Base-by-base conservation (phyloP, 1,140 invertebrate species). In the Drosophila varians region DNA sequence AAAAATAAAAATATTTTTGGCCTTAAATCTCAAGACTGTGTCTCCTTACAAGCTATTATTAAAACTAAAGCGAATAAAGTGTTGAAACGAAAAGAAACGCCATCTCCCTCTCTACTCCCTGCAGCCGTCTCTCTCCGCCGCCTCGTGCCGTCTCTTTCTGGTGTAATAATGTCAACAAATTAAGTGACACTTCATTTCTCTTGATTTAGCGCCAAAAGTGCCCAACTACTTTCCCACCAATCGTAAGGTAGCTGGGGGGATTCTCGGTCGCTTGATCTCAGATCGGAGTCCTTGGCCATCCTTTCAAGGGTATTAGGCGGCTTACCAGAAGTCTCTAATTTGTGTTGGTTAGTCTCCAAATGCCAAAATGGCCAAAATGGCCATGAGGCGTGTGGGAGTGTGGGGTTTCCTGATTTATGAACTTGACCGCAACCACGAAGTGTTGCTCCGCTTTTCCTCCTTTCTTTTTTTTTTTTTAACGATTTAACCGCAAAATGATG, bases 131-230 rank as follows among this genome's bases (percentile, higher is more conserved):
- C 19, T 31, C 11, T 12, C 1, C 26, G 6, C 3, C 2, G 3
- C 31, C 5, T 16, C 23, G 7, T n/a, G 12, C 19, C 16, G 34
- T 56, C 26, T 28, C 38, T 23, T 26, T 28, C 38, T 38, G 21
- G 21, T 61, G 69, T 77, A 88, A 90, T 88, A 90, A 83, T 89
- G 89, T 89, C 89, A 89, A 84, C 89, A 90, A 90, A 90, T 90
- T 90, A 90, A 90, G 82, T 84, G 89, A 89, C 89, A 90, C 89
- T 89, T 90, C 89, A 90, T 90, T 90, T 80, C 82, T 90, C 89
- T 90, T 90, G 89, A 90, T 90, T 90, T 90, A 80, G 65, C 49
- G 66, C 45, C 42, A 40, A 36, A 38, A 64, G 45, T 65, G 60
- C 60, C 18, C 51, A 14, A 26, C 45, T 64, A 66, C 45, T 0